phyloP scores from a whole-genome alignment of 2,888 invertebrate genomes.

The Ganaspis brasiliensis region DNA sequence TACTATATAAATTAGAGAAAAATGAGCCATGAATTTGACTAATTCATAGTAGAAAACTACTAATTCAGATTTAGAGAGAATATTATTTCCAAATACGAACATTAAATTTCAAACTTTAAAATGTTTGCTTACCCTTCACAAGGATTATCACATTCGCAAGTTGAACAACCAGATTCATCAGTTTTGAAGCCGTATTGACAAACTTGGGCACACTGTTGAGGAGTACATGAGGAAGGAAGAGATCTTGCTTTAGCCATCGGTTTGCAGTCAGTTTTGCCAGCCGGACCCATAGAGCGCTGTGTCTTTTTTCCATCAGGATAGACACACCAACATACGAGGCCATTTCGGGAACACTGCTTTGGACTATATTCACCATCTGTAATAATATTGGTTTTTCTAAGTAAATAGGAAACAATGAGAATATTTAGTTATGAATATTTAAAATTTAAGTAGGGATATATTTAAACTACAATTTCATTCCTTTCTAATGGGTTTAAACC shows the following conservation, averaged over 20 bases:
- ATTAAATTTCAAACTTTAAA: no score
- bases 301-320: slow-evolving; percentile 89
- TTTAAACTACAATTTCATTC: no score
- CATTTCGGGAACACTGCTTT: slow-evolving; percentile 91
- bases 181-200: slow-evolving; percentile 93
- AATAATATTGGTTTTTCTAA: slow-evolving; percentile 35
- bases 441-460: no score
- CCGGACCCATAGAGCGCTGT: slow-evolving; percentile 90
- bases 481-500: no score
- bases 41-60: no score
- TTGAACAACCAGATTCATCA: slow-evolving; percentile 87
- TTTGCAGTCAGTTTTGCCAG: slow-evolving; percentile 86
- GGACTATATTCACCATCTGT: slow-evolving; percentile 87
- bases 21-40: no score
- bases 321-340: slow-evolving; percentile 94
- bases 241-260: slow-evolving; percentile 72
- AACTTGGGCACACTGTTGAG: slow-evolving; percentile 89
- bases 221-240: slow-evolving; percentile 82
- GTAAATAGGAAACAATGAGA: no score
- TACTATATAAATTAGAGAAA: no score
- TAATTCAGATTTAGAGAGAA: no score
- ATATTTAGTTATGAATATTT: no score
- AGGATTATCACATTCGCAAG: slow-evolving; percentile 93
- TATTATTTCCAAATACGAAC: no score
- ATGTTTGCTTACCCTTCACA: slow-evolving; percentile 86